These are phyloP conservation scores for Larimichthys polyactis DNA, from an alignment of 2,113 vertebrate genomes.

Conservation along the genomic window DNA sequence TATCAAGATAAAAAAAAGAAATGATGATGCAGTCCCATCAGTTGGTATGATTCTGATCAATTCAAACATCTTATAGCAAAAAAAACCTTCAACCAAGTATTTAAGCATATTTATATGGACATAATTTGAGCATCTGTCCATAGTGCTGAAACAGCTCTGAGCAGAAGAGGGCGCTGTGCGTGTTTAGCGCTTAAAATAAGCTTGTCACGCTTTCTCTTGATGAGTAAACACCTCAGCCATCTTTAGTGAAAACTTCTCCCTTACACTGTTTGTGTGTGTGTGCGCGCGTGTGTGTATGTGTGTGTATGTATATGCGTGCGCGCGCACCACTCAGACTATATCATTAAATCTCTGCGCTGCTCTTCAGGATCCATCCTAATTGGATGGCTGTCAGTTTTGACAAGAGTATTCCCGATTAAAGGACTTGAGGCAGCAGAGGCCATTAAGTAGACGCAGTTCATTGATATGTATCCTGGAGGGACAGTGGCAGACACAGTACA, in stretches of 20 bases:
- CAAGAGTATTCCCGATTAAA: conserved; percentile 59
- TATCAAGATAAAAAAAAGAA: neutral
- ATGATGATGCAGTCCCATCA: neutral
- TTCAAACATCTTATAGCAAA: neutral
- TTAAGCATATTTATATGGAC: neutral
- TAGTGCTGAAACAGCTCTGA: conserved; percentile 42
- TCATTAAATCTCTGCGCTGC: conserved; percentile 62
- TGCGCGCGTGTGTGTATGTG: neutral
- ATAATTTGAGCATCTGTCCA: conserved; percentile 28
- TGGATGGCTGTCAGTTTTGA: conserved; percentile 73
- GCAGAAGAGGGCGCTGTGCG: conserved; percentile 39
- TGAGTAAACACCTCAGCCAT: neutral
- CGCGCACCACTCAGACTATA: neutral
- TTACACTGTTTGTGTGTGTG: neutral
- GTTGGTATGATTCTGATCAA: neutral
- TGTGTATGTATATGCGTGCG: neutral
- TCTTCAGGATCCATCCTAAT: conserved; percentile 73
- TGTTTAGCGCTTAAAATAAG: neutral
- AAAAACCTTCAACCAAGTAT: neutral
- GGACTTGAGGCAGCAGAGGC: conserved; percentile 41
- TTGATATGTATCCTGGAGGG: conserved; percentile 40
- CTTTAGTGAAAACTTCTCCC: neutral
- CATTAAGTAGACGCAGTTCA: conserved; percentile 63
- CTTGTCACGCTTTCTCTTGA: neutral
- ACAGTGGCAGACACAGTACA: conserved; percentile 32